phyloP scores from a whole-genome alignment of 2,888 invertebrate genomes.

The Syritta pipiens region DNA sequence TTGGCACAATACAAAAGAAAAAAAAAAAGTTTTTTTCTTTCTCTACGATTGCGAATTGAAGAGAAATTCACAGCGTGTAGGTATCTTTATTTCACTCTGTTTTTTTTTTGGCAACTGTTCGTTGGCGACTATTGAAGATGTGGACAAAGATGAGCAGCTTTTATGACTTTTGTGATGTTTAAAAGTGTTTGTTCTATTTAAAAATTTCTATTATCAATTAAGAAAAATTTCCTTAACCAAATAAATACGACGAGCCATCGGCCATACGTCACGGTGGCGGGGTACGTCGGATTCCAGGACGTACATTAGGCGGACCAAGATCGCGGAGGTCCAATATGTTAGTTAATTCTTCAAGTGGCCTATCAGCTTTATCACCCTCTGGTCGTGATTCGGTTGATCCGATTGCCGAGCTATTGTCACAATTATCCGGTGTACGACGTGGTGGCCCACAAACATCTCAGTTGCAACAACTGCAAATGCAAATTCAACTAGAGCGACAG shows the following conservation, averaged over 20 bases:
- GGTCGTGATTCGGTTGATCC: slow-evolving; percentile 97
- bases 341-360: slow-evolving; percentile 92
- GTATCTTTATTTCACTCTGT: too few species aligned
- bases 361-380: slow-evolving; percentile 91
- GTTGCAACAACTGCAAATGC: slow-evolving; percentile 97
- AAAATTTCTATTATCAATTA: not conserved
- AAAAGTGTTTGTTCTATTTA: not conserved
- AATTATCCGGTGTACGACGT: slow-evolving; percentile 94
- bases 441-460: slow-evolving; percentile 85
- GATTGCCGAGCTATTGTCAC: slow-evolving; percentile 96
- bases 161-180: too few species aligned
- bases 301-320: slow-evolving; percentile 87
- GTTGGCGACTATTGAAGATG: too few species aligned
- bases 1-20: too few species aligned
- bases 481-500: slow-evolving; percentile 93
- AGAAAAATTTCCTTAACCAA: slow-evolving; percentile 80
- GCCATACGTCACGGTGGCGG: slow-evolving; percentile 86
- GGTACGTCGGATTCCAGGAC: slow-evolving; percentile 89
- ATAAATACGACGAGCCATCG: slow-evolving; percentile 90
- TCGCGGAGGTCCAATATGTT: slow-evolving; percentile 96
- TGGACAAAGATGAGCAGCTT: too few species aligned
- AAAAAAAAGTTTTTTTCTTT: too few species aligned
- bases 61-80: too few species aligned
- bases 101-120: too few species aligned
- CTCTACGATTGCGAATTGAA: too few species aligned